These are phyloP conservation scores for Hylaeus volcanicus DNA, from an alignment of 1,140 invertebrate genomes.

Conservation along the genomic window DNA sequence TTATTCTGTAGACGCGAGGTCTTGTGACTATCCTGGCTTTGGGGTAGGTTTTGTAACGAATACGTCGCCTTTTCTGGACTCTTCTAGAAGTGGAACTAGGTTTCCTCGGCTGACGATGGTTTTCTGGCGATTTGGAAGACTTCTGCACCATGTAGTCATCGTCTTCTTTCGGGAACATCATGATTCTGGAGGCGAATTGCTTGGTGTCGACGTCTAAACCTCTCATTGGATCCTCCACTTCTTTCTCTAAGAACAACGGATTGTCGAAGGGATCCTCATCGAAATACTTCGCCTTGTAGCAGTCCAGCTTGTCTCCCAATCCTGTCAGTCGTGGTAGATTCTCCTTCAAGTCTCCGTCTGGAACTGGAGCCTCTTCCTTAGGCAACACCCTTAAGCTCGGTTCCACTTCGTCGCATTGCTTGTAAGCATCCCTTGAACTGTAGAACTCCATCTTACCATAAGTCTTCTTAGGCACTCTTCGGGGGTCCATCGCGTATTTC, in stretches of 20 bases:
- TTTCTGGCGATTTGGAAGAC: constrained; percentile 69
- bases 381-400: constrained; percentile 74
- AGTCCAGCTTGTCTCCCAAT: constrained; percentile 87
- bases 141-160: constrained; percentile 61
- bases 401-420: constrained; percentile 77
- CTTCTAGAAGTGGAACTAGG: neutral
- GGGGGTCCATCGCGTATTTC: constrained; percentile 78
- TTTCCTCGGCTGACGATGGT: constrained; percentile 4
- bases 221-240: constrained; percentile 61
- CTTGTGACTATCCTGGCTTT: constrained; percentile 1
- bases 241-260: constrained; percentile 85
- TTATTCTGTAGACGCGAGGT: constrained; percentile 10
- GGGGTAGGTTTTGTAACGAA: constrained; percentile 30
- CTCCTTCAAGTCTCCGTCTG: constrained; percentile 68
- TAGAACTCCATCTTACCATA: constrained; percentile 82
- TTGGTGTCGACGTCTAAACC: constrained; percentile 67
- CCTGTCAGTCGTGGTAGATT: constrained; percentile 78
- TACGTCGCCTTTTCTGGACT: neutral
- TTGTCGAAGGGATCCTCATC: constrained; percentile 87
- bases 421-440: constrained; percentile 76
- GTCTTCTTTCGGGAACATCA: constrained; percentile 59
- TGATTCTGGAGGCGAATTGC: constrained; percentile 67
- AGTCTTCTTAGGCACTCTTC: constrained; percentile 78
- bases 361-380: constrained; percentile 67
- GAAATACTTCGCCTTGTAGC: constrained; percentile 87